phyloP scores from a whole-genome alignment of 2,113 vertebrate genomes.

The Gavialis gangeticus region DNA sequence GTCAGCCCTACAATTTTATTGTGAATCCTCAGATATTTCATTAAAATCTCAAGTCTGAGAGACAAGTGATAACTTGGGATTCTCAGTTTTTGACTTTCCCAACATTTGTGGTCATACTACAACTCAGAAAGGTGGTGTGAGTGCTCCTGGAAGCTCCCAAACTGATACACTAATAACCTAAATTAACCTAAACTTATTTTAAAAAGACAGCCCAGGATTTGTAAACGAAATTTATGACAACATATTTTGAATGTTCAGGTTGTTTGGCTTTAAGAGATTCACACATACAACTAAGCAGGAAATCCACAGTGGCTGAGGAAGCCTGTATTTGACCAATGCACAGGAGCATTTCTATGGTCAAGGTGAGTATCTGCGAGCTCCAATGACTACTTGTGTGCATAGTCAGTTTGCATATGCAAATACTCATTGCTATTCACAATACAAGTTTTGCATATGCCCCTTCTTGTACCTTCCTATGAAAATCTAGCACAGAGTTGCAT shows the following conservation, averaged over 20 bases:
- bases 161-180: background rate
- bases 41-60: background rate
- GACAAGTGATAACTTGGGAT: background rate
- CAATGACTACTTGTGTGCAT: background rate
- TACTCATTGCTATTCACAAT: conserved; percentile 26
- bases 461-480: background rate
- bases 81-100: background rate
- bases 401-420: background rate
- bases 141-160: background rate
- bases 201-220: background rate
- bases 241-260: background rate
- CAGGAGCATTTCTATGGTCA: conserved; percentile 39
- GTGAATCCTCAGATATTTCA: background rate
- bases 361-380: background rate
- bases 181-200: accelerated
- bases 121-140: background rate
- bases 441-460: conserved; percentile 40
- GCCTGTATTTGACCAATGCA: conserved; percentile 42
- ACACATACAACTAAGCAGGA: background rate
- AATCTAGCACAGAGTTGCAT: conserved; percentile 37
- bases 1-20: background rate
- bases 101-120: background rate
- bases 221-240: background rate
- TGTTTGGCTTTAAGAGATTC: background rate
- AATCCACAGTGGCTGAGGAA: conserved; percentile 54